Evolutionary conservation across 1,140 invertebrate genomes (phyloP), one percentile per base, ranked within the genome.

Genomic region (Dryas iulia): DNA sequence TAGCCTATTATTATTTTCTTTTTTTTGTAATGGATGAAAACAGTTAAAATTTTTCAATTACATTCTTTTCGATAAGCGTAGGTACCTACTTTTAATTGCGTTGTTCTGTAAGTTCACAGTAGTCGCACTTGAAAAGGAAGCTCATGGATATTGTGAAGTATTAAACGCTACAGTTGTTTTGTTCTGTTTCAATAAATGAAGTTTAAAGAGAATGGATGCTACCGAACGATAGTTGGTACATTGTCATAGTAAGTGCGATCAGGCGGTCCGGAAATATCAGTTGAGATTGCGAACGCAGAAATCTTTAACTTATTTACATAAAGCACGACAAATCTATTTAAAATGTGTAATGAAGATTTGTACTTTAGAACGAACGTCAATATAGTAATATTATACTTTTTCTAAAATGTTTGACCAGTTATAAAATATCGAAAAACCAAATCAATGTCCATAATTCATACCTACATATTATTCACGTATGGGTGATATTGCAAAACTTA

Each of bases 251-350:
- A 68, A 68, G 59, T 68, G 66, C 66, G 23, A 61, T 68, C 66
- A 68, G 24, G 47, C 39, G 26, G 47, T 35, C 35, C 23, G 30
- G 30, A 39, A 68, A 47, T 30, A 47, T 68, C 60, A 56, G 35
- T 69, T 35, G 61, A 33, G 56, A 59, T 58, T 30, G 39, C 47
- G 23, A 56, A 66, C 28, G 47, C 18, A 18, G 66, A 66, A 24
- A 59, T 59, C 24, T 69, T 63, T 68, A 53, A 30, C 8, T 68
- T 61, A 69, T 70, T 73, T 75, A 77, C 72, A 74, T 72, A 73
- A 76, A 74, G 73, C 65, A 73, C 63, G 54, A 77, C 6, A 6
- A 35, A 35, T 3, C 8, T 14, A 18, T 18, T 47, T 18, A 21
- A 0, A 5, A 39, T 10, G 10, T 35, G n/a, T 35, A 11, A 35